These are phyloP conservation scores for Alentia gelatinosa DNA, from an alignment of 2,888 invertebrate species.

Conservation along the genomic window DNA sequence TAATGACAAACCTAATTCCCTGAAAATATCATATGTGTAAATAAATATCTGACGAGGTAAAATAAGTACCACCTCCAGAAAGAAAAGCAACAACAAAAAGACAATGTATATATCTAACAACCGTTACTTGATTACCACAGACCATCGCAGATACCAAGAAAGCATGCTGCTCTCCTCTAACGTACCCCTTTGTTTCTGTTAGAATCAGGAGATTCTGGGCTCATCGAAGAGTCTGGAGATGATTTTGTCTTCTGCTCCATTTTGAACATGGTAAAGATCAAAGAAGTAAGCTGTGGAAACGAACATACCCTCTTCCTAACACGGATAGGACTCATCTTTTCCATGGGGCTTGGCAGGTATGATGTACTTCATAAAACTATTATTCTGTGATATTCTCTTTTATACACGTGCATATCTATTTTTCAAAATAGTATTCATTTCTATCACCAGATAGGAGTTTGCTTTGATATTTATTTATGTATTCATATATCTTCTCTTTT, in stretches of 20 bases:
- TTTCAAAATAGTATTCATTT: background rate
- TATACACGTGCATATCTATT: background rate
- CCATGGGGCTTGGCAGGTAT: constrained; percentile 57
- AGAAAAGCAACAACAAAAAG: background rate
- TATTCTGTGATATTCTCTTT: background rate
- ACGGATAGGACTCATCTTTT: constrained; percentile 55
- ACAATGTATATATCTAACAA: background rate
- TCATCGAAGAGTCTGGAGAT: background rate
- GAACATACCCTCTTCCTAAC: constrained; percentile 61
- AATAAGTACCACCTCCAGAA: too few species aligned
- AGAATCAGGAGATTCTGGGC: background rate
- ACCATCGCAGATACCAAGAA: background rate
- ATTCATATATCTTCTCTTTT: background rate
- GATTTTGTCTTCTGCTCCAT: background rate
- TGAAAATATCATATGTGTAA: too few species aligned
- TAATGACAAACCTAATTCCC: too few species aligned
- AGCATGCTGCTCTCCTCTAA: background rate
- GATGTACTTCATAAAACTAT: background rate
- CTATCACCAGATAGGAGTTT: too few species aligned
- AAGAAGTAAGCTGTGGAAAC: constrained; percentile 62
- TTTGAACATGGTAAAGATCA: constrained; percentile 21
- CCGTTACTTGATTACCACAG: background rate
- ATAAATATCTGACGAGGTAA: too few species aligned
- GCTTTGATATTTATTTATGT: too few species aligned
- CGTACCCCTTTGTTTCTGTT: background rate